Percentiles rank a stretch among this genome's conserved stretches.
Evolutionary conservation across 2,797 vertebrate genomes (phyloP).

Genomic region (Salarias fasciatus): DNA sequence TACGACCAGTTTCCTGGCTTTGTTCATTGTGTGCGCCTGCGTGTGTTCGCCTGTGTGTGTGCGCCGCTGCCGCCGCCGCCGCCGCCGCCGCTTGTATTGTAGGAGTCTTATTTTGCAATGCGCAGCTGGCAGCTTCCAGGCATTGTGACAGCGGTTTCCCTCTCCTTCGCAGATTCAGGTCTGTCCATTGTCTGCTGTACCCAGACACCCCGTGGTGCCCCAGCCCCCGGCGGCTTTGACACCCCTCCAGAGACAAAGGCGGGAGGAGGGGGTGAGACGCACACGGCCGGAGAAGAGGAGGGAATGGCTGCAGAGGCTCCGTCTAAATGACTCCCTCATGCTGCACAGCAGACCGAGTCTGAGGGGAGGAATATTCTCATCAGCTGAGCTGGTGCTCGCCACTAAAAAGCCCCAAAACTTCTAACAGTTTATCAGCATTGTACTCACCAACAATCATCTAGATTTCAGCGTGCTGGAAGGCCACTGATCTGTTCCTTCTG

Average conservation of each 20-base stretch:
- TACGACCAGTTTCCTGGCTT: constrained; percentile 66
- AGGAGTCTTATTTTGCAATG: constrained; percentile 63
- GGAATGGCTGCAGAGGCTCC: background rate
- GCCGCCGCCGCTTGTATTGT: constrained; percentile 42
- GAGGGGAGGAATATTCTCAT: background rate
- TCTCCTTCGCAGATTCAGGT: constrained; percentile 87
- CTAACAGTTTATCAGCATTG: too few species aligned
- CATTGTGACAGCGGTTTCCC: constrained; percentile 70
- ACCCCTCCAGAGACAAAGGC: constrained; percentile 25
- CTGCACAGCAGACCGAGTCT: background rate
- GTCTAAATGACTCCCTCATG: background rate
- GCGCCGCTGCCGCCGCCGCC: too few species aligned
- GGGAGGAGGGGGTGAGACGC: background rate
- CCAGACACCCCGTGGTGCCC: constrained; percentile 93
- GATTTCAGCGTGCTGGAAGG: too few species aligned
- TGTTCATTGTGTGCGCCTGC: constrained; percentile 58
- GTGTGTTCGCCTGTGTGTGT: constrained; percentile 12
- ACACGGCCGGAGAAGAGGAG: constrained; percentile 9
- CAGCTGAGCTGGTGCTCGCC: too few species aligned
- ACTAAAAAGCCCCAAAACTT: background rate
- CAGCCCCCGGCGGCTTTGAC: constrained; percentile 39
- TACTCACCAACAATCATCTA: too few species aligned
- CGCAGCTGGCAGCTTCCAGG: constrained; percentile 60
- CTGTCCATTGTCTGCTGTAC: constrained; percentile 92
- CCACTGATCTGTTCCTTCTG: too few species aligned